Evolutionary conservation across 2,797 vertebrate species (phyloP).

Genomic region (Notoglanidium macrostoma): DNA sequence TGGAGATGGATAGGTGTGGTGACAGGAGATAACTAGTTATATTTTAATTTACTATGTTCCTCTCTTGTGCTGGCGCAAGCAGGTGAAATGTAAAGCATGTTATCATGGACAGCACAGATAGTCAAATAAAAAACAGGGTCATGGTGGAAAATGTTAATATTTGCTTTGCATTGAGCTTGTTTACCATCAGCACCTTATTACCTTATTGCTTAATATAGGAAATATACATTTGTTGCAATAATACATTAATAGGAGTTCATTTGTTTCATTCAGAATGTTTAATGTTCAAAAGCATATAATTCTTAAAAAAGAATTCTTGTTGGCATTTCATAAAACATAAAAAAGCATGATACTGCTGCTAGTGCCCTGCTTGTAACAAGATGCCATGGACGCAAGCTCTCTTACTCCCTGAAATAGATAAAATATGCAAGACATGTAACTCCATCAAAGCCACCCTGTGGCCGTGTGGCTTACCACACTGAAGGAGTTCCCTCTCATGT

Average conservation of each 20-base stretch:
- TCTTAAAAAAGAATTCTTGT: background rate
- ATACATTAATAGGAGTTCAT: background rate
- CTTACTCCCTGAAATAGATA: slow-evolving; percentile 66
- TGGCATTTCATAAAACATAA: background rate
- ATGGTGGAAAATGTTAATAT: background rate
- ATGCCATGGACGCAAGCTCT: slow-evolving; percentile 49
- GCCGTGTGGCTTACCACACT: slow-evolving; percentile 27
- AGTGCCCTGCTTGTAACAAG: slow-evolving; percentile 45
- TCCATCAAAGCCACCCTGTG: slow-evolving; percentile 54
- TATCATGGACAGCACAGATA: background rate
- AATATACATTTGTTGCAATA: background rate
- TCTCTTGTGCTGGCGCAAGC: background rate
- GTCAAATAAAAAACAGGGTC: background rate
- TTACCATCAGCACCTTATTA: background rate
- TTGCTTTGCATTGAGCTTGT: background rate
- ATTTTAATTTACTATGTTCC: background rate
- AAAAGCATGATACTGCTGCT: slow-evolving; percentile 9
- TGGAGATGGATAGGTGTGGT: background rate
- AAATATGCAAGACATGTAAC: slow-evolving; percentile 67
- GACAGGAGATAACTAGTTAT: background rate
- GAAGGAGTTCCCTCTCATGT: background rate
- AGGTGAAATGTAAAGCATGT: background rate
- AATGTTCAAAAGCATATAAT: background rate
- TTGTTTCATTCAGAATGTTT: background rate
- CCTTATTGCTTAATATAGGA: background rate